Conservation (phyloP, 2,888 invertebrate genomes). For the Melolontha melolontha region DNA sequence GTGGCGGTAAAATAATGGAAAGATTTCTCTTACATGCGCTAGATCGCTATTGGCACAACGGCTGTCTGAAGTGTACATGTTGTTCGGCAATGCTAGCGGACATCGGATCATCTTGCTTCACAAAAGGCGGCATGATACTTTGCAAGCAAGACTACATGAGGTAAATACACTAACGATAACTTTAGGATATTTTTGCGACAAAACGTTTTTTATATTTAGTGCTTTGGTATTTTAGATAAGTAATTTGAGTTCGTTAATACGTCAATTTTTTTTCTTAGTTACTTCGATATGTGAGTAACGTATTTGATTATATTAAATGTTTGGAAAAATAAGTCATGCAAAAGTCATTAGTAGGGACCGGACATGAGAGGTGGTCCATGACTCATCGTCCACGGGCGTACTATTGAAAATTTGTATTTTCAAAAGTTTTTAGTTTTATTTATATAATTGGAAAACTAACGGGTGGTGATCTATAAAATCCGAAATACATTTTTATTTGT, state of each 20-base stretch:
- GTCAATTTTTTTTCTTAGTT: background rate
- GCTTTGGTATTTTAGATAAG: too few relatives aligned
- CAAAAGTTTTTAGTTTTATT: too few relatives aligned
- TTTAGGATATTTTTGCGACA: constrained; percentile 18
- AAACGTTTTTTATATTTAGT: constrained; percentile 7
- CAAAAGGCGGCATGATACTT: constrained; percentile 93
- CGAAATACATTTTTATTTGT: too few relatives aligned
- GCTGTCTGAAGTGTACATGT: constrained; percentile 93
- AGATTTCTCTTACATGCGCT: constrained; percentile 91
- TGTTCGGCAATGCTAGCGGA: constrained; percentile 92
- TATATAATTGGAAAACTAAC: too few relatives aligned
- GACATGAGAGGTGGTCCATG: too few relatives aligned
- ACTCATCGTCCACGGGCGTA: too few relatives aligned
- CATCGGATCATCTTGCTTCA: constrained; percentile 91
- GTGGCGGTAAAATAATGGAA: constrained; percentile 92
- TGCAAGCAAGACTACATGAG: constrained; percentile 96
- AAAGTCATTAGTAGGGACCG: too few relatives aligned
- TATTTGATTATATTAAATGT: too few relatives aligned
- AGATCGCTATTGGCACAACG: constrained; percentile 96
- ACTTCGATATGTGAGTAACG: background rate
- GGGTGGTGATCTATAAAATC: too few relatives aligned
- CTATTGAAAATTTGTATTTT: too few relatives aligned
- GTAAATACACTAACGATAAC: constrained; percentile 70
- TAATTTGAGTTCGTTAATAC: background rate
- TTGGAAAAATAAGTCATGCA: too few relatives aligned